phyloP scores from a whole-genome alignment of 2,888 invertebrate genomes.

The Heliconius charithonia region DNA sequence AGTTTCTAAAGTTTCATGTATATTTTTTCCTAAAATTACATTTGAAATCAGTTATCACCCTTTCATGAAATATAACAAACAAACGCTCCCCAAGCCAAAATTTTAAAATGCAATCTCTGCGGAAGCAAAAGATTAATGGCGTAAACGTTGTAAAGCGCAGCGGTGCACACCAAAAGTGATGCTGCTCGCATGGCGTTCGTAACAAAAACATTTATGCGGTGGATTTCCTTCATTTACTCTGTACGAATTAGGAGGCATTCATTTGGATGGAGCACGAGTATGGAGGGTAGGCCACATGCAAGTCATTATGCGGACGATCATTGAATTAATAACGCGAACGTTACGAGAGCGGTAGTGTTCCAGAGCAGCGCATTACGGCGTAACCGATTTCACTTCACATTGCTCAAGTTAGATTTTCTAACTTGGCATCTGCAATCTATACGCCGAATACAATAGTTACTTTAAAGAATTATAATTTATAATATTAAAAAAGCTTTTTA shows the following conservation, averaged over 20 bases:
- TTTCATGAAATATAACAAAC: slow-evolving; percentile 68
- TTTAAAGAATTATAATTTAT: neutral
- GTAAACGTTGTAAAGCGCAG: slow-evolving; percentile 69
- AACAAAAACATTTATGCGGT: slow-evolving; percentile 70
- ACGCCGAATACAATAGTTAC: neutral
- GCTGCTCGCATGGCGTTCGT: slow-evolving; percentile 51
- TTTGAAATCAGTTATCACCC: slow-evolving; percentile 52
- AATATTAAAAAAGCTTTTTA: too few relatives aligned
- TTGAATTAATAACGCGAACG: slow-evolving; percentile 78
- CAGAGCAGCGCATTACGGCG: slow-evolving; percentile 51
- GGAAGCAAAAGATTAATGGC: slow-evolving; percentile 75
- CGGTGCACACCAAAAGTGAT: slow-evolving; percentile 75
- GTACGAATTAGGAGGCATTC: slow-evolving; percentile 75
- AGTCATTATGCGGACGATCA: slow-evolving; percentile 82
- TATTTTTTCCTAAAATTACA: slow-evolving; percentile 45
- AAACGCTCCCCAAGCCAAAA: slow-evolving; percentile 72
- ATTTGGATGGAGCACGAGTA: slow-evolving; percentile 57
- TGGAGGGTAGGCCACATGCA: slow-evolving; percentile 71
- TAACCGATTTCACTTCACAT: slow-evolving; percentile 49
- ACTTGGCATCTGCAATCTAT: slow-evolving; percentile 30
- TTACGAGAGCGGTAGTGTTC: slow-evolving; percentile 65
- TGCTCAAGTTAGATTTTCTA: slow-evolving; percentile 48
- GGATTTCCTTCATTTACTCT: slow-evolving; percentile 73
- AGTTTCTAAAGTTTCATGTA: neutral
- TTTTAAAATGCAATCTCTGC: slow-evolving; percentile 79